These are phyloP conservation scores for Acipenser ruthenus DNA, from an alignment of 2,797 vertebrate genomes.

Conservation along the genomic window DNA sequence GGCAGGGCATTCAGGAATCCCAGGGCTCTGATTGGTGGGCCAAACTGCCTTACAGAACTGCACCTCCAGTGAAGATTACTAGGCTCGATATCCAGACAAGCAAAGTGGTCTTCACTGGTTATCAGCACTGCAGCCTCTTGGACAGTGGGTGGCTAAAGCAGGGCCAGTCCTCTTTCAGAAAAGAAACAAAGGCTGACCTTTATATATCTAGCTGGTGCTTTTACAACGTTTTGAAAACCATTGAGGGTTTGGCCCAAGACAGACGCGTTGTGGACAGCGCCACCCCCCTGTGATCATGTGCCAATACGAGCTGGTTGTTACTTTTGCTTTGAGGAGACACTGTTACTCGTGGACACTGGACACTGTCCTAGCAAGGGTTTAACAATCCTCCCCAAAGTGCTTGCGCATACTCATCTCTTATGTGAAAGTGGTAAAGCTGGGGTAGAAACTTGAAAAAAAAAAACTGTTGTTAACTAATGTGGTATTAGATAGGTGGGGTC, in stretches of 20 bases:
- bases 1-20: too few relatives aligned
- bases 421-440: constrained; percentile 30
- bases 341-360: constrained; percentile 23
- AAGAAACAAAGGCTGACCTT: constrained; percentile 27
- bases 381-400: constrained; percentile 23
- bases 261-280: constrained; percentile 27
- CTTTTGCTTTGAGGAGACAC: constrained; percentile 28
- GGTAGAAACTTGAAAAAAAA: constrained; percentile 39
- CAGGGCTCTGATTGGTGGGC: not conserved
- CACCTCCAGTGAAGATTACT: too few relatives aligned
- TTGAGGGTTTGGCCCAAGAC: not conserved
- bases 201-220: constrained; percentile 8
- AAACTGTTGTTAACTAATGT: not conserved
- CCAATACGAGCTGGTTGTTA: constrained; percentile 40
- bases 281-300: constrained; percentile 23
- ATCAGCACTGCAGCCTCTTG: constrained; percentile 15
- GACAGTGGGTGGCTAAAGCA: too few relatives aligned
- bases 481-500: constrained; percentile 34
- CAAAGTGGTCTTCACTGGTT: too few relatives aligned
- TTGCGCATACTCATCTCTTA: constrained; percentile 25
- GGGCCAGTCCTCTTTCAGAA: constrained; percentile 6
- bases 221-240: constrained; percentile 11
- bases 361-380: constrained; percentile 9
- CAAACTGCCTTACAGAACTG: not conserved
- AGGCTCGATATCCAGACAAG: too few relatives aligned